Percentiles rank a stretch among this genome's conserved stretches.
phyloP scores from a whole-genome alignment of 1,140 invertebrate species.

The Drosophila varians region DNA sequence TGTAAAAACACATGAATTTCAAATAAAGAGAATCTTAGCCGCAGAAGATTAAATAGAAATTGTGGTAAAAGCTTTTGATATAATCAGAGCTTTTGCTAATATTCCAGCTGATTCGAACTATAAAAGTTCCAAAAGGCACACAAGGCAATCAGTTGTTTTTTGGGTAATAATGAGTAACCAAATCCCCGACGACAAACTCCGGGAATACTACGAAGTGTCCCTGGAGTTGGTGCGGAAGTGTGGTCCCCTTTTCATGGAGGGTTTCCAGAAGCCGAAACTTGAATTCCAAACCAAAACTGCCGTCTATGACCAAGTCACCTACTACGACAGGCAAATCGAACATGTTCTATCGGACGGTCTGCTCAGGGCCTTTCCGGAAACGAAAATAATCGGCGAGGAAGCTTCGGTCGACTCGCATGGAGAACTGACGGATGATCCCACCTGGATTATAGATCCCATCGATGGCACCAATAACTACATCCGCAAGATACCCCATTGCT shows the following conservation, averaged over 20 bases:
- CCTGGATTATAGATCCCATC: constrained; percentile 94
- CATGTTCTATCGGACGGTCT: constrained; percentile 86
- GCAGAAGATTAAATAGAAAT: constrained; percentile 6
- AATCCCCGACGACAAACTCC: constrained; percentile 37
- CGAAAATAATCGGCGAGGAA: constrained; percentile 94
- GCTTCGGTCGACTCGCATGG: constrained; percentile 85
- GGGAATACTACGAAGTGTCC: constrained; percentile 61
- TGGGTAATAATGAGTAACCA: constrained; percentile 22
- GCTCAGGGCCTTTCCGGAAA: constrained; percentile 86
- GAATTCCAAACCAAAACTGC: constrained; percentile 86
- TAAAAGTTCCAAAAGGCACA: not conserved
- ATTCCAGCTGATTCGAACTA: not conserved
- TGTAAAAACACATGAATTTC: constrained; percentile 1
- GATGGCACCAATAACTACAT: constrained; percentile 92
- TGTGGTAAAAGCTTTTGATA: constrained; percentile 7
- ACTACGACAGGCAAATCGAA: constrained; percentile 89
- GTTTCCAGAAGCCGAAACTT: constrained; percentile 85
- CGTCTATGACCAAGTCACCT: constrained; percentile 90
- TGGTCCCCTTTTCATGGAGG: constrained; percentile 78
- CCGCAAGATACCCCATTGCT: constrained; percentile 87
- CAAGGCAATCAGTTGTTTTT: constrained; percentile 4
- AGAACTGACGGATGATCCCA: constrained; percentile 90
- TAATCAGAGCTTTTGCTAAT: constrained; percentile 7
- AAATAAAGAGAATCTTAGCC: not conserved
- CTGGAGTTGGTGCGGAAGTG: constrained; percentile 69